phyloP scores from a whole-genome alignment of 2,797 vertebrate genomes.

The Neosilurus mollespiculum region DNA sequence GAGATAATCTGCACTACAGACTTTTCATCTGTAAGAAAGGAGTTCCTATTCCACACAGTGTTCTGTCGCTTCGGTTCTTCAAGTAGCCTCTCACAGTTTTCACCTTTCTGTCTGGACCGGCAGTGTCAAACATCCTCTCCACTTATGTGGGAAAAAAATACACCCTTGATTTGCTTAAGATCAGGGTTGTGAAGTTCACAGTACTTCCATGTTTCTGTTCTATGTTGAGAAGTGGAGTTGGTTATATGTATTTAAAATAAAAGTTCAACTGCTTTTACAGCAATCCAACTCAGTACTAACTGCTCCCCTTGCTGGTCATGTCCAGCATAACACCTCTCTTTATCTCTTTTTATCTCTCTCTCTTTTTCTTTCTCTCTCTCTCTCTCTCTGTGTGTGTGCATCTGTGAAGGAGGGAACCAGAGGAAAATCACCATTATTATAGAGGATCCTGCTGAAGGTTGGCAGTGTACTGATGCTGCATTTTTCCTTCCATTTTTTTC shows the following conservation, averaged over 20 bases:
- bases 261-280: background rate
- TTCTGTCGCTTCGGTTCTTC: background rate
- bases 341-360: slow-evolving; percentile 53
- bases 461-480: slow-evolving; percentile 73
- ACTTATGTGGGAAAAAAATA: background rate
- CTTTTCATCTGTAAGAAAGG: background rate
- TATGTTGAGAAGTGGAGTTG: background rate
- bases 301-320: slow-evolving; percentile 13
- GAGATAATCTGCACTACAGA: background rate
- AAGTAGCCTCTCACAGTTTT: background rate
- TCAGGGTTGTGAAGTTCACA: background rate
- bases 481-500: slow-evolving; percentile 59
- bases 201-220: background rate
- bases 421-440: slow-evolving; percentile 99
- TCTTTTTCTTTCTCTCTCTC: slow-evolving; percentile 60
- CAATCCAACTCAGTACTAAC: background rate
- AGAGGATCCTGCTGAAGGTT: slow-evolving; percentile 98
- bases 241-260: background rate
- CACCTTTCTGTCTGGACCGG: background rate
- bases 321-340: slow-evolving; percentile 46
- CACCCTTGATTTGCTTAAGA: background rate
- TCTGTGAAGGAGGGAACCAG: slow-evolving; percentile 79
- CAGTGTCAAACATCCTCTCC: background rate
- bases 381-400: background rate
- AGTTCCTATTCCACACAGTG: background rate